Percentiles rank a stretch among this genome's conserved stretches.
Evolutionary conservation across 2,797 vertebrate genomes (phyloP).

Genomic region (Furcifer pardalis): DNA sequence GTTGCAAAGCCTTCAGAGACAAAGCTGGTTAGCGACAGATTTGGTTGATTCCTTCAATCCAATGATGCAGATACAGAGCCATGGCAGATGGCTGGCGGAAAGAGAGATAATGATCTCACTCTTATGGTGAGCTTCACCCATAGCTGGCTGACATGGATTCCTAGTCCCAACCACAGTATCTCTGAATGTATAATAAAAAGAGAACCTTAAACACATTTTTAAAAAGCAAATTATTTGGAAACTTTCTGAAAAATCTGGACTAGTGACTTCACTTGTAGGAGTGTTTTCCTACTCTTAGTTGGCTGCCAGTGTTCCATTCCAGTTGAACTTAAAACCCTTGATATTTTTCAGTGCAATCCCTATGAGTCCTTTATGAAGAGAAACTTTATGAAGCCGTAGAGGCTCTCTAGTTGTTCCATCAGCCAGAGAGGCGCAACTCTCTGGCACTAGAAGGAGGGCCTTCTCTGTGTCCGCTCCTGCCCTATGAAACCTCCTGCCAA

Average conservation of each 20-base stretch:
- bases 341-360: neutral
- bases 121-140: neutral
- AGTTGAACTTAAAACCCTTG: neutral
- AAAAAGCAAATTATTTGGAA: neutral
- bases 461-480: no score
- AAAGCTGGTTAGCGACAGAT: slow-evolving; percentile 62
- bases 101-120: neutral
- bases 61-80: slow-evolving; percentile 40
- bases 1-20: slow-evolving; percentile 61
- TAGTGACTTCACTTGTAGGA: neutral
- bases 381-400: no score
- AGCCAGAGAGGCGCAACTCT: no score
- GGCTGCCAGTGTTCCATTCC: rapidly evolving
- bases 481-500: no score
- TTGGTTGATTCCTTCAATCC: slow-evolving; percentile 52
- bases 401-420: no score
- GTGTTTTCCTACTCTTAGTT: rapidly evolving
- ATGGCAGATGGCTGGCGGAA: slow-evolving; percentile 47
- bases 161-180: neutral
- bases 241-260: neutral
- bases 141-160: neutral
- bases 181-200: neutral
- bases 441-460: no score
- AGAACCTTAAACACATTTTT: neutral
- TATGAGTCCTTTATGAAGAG: neutral